phyloP scores from a whole-genome alignment of 1,140 invertebrate species.

The Drosophila rhopaloa region DNA sequence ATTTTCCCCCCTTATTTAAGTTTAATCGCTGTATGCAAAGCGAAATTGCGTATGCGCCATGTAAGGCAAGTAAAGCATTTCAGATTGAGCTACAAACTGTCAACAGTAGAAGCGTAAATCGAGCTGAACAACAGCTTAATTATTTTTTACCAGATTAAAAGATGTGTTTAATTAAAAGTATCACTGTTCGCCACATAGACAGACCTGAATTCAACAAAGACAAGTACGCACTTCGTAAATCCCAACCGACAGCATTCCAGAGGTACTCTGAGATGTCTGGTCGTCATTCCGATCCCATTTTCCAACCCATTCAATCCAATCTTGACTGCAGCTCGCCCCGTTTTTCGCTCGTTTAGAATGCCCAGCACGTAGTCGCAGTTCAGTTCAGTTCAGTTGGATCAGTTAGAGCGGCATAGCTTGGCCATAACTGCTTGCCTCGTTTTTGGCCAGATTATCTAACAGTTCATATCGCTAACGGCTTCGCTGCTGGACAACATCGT shows the following conservation, averaged over 20 bases:
- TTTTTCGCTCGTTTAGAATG: conserved; percentile 33
- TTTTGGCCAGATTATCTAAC: conserved; percentile 50
- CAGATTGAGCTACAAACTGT: background rate
- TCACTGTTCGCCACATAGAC: no score
- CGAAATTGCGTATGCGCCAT: conserved; percentile 25
- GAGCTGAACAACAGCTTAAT: background rate
- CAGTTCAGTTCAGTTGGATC: background rate
- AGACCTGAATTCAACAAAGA: no score
- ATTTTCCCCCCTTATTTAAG: conserved; percentile 14
- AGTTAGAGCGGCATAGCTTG: conserved; percentile 16
- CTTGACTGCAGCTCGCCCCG: background rate
- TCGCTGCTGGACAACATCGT: conserved; percentile 29
- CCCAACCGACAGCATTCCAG: conserved; percentile 16
- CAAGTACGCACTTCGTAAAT: background rate
- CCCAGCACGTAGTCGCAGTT: conserved; percentile 38
- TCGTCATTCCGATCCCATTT: conserved; percentile 13
- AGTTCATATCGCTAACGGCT: conserved; percentile 61
- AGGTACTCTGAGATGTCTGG: background rate
- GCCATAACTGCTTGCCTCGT: conserved; percentile 30
- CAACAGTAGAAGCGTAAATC: background rate
- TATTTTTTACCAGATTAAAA: no score
- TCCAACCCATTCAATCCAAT: background rate
- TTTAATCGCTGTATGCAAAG: conserved; percentile 32
- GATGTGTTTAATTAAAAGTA: no score
- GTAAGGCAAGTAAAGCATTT: background rate